Evolutionary conservation across 2,113 vertebrate genomes (phyloP), one percentile per base, ranked within the genome.

Genomic region (Poeciliopsis prolifica): DNA sequence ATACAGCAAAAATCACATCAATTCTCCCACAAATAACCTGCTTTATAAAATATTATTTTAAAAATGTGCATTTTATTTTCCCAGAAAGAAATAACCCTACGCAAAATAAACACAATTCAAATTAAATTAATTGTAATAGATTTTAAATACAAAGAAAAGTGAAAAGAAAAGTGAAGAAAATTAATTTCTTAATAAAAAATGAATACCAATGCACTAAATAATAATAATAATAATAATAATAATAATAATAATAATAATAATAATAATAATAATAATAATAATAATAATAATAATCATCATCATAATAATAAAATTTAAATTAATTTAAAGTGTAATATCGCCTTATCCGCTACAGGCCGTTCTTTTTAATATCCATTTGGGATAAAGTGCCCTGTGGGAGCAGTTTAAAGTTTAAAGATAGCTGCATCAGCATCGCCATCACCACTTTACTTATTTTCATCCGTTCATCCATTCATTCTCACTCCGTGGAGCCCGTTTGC

Each of bases 391-490:
- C 71, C 24, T 44, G 0, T 11, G 35, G n/a, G 48, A 72, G 31
- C 73, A 15, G 2, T 74, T 79, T 76, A 51, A 77, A 29, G 29
- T 29, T 29, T 29, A 29, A 29, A 72, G 48, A 22, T 29, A 48
- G 1, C 37, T 60, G 44, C 30, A 28, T 37, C 37, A 24, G 17
- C 24, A 58, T n/a, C 51, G 24, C 65, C 60, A 63, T 72, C 22
- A 13, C 14, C 31, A 75, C 78, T 42, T 42, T 40, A 10, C 30
- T 61, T 28, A 2, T 60, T 40, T 84, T 66, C 75, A 72, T 83
- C 72, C 14, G 48, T 68, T 77, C 86, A 68, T 72, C 70, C 79
- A 70, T 82, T 85, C 77, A 67, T 75, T 74, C 61, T 78, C 82
- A 44, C 79, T 79, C 29, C 69, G 40, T 58, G 69, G 70, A 33